Conservation (phyloP, 2,797 vertebrate species). For the Etheostoma perlongum region DNA sequence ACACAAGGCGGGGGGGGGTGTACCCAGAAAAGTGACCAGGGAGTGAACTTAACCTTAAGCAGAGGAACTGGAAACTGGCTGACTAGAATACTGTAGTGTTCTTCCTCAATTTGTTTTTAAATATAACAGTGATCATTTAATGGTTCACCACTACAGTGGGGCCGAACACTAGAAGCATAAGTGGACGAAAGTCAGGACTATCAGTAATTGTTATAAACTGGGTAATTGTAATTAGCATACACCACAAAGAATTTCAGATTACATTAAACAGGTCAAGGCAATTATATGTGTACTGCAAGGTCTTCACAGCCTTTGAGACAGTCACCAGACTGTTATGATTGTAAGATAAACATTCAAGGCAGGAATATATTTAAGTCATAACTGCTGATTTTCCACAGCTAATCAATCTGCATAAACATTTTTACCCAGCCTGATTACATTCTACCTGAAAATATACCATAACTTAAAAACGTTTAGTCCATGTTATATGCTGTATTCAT, state of each 20-base stretch:
- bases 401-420: neutral
- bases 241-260: conserved; percentile 1
- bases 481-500: conserved; percentile 12
- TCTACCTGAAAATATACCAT: neutral
- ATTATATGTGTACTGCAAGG: neutral
- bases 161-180: neutral
- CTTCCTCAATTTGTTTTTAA: neutral
- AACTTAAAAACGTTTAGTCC: conserved; percentile 18
- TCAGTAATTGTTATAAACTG: neutral
- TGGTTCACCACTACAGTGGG: neutral
- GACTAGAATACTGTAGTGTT: neutral
- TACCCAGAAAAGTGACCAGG: neutral
- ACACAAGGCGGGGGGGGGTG: neutral
- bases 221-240: neutral
- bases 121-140: neutral
- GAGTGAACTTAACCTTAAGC: too few species aligned
- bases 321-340: neutral
- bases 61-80: neutral
- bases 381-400: neutral
- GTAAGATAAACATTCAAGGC: neutral
- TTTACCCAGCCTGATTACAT: conserved; percentile 5
- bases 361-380: neutral
- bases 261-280: conserved; percentile 6
- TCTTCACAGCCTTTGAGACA: neutral
- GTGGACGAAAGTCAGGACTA: neutral